Evolutionary conservation across 1,140 invertebrate species (phyloP).

Genomic region (Lethocerus indicus): DNA sequence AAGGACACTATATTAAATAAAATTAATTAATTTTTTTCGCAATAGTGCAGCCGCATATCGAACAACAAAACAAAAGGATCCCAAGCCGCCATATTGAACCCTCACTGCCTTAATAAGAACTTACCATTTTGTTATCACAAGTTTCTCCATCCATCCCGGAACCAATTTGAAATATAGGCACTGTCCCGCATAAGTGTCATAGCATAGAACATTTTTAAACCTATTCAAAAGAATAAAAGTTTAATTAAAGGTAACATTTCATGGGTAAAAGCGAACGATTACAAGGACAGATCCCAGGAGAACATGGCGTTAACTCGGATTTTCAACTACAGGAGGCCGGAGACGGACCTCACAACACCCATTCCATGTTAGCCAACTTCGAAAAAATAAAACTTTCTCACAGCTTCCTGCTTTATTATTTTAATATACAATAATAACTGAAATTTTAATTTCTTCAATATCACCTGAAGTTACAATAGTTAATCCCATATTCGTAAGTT

Average conservation of each 20-base stretch:
- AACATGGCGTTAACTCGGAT: neutral
- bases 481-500: no score
- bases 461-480: no score
- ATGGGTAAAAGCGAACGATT: neutral
- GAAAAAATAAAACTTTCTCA: no score
- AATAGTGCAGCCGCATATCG: neutral
- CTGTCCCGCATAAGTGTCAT: neutral
- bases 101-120: neutral
- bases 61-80: neutral
- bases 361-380: no score
- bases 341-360: no score
- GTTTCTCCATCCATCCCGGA: constrained; percentile 7
- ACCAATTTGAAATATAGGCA: neutral
- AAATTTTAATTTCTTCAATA: no score
- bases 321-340: neutral
- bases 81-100: constrained; percentile 7
- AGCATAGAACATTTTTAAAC: neutral
- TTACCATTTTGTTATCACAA: constrained; percentile 12
- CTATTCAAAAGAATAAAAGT: neutral
- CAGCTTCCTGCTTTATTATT: no score
- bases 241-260: neutral
- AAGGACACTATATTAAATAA: neutral
- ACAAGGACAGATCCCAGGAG: neutral
- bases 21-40: neutral
- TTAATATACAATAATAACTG: no score